Evolutionary conservation across 92 coral and sea anemone species (phyloP), one percentile per base, ranked within the genome.

Genomic region (Siderastrea radians): DNA sequence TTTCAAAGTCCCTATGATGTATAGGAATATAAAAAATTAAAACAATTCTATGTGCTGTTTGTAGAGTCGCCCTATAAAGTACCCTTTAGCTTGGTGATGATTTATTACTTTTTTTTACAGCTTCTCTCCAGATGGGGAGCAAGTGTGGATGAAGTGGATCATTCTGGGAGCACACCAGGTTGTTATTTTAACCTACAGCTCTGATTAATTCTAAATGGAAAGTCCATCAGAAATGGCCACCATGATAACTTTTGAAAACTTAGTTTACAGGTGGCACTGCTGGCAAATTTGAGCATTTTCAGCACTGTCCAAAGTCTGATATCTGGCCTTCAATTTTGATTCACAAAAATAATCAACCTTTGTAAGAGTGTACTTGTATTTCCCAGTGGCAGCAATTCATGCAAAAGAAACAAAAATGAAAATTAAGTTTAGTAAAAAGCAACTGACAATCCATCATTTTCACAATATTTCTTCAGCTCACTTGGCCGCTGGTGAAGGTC

Each of bases 111-210:
- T 16, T 50, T 48, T 45, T 84, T 12, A 1, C 67, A 97, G 99
- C 95, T 97, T 65, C 95, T 97, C 19, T 77, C 88, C 75, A 90
- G 98, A 64, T 97, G 99, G 99, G 99, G 99, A 4, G 99, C 99
- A 74, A 93, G 96, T 79, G 90, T 97, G 15, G 99, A 97, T 89
- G 99, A 97, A 76, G 96, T 94, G 11, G 99, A 97, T 79, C 93
- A 82, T 78, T 88, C 97, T 62, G 99, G 99, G 63, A 97, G 92
- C 50, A 97, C 95, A 5, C 97, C 99, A 93, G 99, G 99, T 97
- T 63, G 0, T 13, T 26, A 26, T 26, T 26, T 26, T 26, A 26
- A 26, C 38, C 38, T 26, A 26, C 38, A 26, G 38, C 38, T 26
- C 38, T 38, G 10, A 2, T 44, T 2, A 53, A 9, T 53, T 53